Conservation (phyloP, 2,113 vertebrate genomes). For the Chaetorhynchus papuensis region DNA sequence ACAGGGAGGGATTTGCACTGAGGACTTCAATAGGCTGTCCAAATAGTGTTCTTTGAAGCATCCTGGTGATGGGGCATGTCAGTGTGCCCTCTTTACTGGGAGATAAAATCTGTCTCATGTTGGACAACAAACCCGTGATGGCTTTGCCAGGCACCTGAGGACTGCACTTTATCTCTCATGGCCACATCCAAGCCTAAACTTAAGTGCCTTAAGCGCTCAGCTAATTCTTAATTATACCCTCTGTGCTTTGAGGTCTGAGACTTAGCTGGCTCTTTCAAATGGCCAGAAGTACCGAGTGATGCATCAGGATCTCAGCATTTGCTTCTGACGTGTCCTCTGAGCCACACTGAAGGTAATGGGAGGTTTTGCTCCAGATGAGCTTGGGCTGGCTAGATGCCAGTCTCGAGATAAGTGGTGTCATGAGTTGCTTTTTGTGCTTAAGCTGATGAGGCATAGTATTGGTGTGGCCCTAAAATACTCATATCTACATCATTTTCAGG, state of each 20-base stretch:
- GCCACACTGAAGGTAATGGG: neutral
- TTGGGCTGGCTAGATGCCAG: neutral
- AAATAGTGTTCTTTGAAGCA: neutral
- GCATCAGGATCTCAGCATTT: neutral
- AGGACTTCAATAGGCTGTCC: neutral
- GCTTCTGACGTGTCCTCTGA: neutral
- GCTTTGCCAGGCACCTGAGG: neutral
- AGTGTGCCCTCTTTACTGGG: neutral
- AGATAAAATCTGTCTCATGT: neutral
- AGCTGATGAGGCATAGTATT: neutral
- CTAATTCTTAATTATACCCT: neutral
- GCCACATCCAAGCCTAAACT: neutral
- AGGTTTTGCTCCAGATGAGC: neutral
- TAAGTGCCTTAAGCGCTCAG: neutral
- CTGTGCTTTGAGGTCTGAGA: neutral
- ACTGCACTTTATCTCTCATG: neutral
- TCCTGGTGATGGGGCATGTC: neutral
- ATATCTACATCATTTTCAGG: neutral
- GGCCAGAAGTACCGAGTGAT: neutral
- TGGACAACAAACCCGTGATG: neutral
- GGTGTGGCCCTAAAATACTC: neutral
- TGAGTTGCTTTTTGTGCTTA: neutral
- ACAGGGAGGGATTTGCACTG: neutral
- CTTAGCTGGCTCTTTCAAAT: neutral
- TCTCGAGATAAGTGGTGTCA: neutral